Evolutionary conservation across 2,888 invertebrate species (phyloP).

Genomic region (Acanthoscelides obtectus): DNA sequence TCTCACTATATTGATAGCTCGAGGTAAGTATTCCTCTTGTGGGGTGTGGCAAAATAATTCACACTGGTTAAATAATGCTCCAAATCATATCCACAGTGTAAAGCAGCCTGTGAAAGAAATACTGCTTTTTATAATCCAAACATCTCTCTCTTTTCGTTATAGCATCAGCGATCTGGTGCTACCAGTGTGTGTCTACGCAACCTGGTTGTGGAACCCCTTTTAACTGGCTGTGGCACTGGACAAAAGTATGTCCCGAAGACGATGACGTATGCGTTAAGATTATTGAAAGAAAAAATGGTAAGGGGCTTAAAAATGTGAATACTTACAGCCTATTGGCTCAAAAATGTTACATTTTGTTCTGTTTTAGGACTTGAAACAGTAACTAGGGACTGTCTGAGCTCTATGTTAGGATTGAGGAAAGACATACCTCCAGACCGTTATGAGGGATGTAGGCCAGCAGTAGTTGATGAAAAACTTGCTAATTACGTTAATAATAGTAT

Average conservation of each 20-base stretch:
- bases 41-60: conserved; percentile 4
- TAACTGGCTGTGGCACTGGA: conserved; percentile 75
- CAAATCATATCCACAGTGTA: too few species aligned
- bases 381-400: conserved; percentile 81
- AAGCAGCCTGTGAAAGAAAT: too few species aligned
- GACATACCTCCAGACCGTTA: conserved; percentile 90
- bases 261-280: conserved; percentile 89
- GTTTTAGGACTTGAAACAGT: conserved; percentile 68
- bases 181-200: conserved; percentile 82
- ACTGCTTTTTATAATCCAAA: too few species aligned
- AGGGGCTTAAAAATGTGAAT: too few species aligned
- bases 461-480: conserved; percentile 71
- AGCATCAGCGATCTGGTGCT: conserved; percentile 69
- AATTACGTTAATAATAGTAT: conserved; percentile 86
- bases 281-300: conserved; percentile 81
- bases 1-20: background rate
- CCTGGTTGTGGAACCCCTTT: conserved; percentile 83
- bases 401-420: conserved; percentile 68
- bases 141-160: conserved; percentile 7
- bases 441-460: conserved; percentile 82
- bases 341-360: too few species aligned
- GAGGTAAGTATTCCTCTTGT: background rate
- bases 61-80: background rate
- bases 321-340: too few species aligned
- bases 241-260: conserved; percentile 74